A percentile compares a stretch with the other conserved stretches of the same genome.
These are phyloP conservation scores for Troglohyphantes excavatus DNA, from an alignment of 2,888 invertebrate species.

Conservation along the genomic window DNA sequence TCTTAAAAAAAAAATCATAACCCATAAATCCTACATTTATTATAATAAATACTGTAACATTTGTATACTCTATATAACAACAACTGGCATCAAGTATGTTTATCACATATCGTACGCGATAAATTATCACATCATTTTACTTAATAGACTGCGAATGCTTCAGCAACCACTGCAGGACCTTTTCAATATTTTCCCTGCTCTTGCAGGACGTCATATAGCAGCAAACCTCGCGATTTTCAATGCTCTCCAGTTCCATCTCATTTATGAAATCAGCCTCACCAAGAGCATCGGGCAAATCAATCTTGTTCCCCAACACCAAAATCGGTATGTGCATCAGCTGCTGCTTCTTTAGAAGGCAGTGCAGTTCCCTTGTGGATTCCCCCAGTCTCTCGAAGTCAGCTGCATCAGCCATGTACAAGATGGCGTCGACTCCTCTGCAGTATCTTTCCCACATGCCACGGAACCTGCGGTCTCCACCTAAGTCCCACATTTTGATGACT, in stretches of 20 bases:
- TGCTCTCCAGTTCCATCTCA: conserved; percentile 93
- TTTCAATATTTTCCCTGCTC: conserved; percentile 99
- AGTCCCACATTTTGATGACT: conserved; percentile 92
- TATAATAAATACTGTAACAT: too few species aligned
- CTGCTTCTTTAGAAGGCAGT: conserved; percentile 98
- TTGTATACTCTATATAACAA: too few species aligned
- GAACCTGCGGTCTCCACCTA: conserved; percentile 99
- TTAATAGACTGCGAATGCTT: conserved; percentile 96
- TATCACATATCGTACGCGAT: too few species aligned
- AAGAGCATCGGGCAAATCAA: conserved; percentile 97
- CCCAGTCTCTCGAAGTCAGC: conserved; percentile 99
- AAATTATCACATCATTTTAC: too few species aligned
- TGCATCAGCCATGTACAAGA: conserved; percentile 99
- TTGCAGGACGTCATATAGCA: conserved; percentile 99
- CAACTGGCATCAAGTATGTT: too few species aligned
- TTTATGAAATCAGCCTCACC: conserved; percentile 99
- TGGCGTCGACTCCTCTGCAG: conserved; percentile 99
- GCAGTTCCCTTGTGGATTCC: conserved; percentile 98
- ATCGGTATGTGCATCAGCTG: conserved; percentile 96
- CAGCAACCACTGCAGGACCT: conserved; percentile 99
- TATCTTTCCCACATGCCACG: conserved; percentile 99
- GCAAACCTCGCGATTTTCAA: conserved; percentile 99
- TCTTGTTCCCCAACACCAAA: conserved; percentile 98
- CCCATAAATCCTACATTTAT: too few species aligned
- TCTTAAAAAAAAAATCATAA: too few species aligned